Evolutionary conservation across 2,888 invertebrate species (phyloP).

Genomic region (Chrysolina haemoptera): DNA sequence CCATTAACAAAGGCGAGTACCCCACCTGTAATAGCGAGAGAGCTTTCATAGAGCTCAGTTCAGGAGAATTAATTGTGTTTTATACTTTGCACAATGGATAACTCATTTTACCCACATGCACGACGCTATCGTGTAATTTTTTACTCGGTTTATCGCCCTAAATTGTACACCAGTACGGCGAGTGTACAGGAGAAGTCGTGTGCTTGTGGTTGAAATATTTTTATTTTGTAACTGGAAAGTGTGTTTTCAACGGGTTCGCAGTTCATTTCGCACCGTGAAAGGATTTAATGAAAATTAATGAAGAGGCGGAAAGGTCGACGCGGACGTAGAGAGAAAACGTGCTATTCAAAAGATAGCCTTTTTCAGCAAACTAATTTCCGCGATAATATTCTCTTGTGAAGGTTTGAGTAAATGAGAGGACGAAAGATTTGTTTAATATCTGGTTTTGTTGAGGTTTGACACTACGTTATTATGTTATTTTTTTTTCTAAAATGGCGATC

Average conservation of each 20-base stretch:
- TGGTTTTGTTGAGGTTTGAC: no score
- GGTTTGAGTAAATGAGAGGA: no score
- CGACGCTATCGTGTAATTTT: neutral
- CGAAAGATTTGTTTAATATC: no score
- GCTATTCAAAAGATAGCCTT: no score
- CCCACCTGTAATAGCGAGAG: slow-evolving; percentile 7
- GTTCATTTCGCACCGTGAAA: neutral
- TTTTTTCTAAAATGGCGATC: no score
- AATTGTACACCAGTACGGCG: neutral
- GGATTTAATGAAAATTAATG: neutral
- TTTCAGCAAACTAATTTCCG: no score
- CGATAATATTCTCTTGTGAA: no score
- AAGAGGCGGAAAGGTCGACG: neutral
- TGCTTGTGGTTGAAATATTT: neutral
- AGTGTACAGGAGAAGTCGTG: neutral
- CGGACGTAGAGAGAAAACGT: no score
- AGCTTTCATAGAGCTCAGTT: neutral
- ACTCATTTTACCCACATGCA: slow-evolving; percentile 1
- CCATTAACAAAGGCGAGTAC: neutral
- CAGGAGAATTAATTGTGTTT: slow-evolving; percentile 4
- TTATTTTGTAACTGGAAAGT: neutral
- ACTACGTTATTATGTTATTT: no score
- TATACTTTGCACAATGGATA: neutral
- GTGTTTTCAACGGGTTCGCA: neutral
- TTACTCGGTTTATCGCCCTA: neutral